These are phyloP conservation scores for Dichetophora obliterata DNA, from an alignment of 2,888 invertebrate species.

Conservation along the genomic window DNA sequence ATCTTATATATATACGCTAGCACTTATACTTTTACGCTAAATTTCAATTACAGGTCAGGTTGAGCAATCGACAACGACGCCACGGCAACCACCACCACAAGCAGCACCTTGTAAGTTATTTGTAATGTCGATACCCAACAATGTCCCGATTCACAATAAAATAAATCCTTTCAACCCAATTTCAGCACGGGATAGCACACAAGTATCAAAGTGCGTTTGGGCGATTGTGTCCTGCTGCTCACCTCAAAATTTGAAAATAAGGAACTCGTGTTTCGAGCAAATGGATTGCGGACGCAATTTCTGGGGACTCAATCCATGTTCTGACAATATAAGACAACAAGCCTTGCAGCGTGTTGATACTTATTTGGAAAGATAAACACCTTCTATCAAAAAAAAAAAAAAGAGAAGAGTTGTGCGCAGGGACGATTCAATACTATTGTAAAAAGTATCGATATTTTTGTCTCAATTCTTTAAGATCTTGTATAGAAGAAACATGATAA, in stretches of 20 bases:
- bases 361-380: not conserved
- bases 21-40: too few species aligned
- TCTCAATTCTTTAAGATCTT: too few species aligned
- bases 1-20: too few species aligned
- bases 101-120: not conserved
- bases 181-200: not conserved
- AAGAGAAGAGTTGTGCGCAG: too few species aligned
- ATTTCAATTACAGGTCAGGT: not conserved
- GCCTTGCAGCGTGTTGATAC: conserved; percentile 2
- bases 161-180: not conserved
- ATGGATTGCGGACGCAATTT: conserved; percentile 80
- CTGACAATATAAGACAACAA: conserved; percentile 70
- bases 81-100: not conserved
- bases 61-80: not conserved
- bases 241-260: conserved; percentile 68
- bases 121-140: not conserved
- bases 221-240: conserved; percentile 82
- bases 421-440: too few species aligned
- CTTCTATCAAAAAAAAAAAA: too few species aligned
- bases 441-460: too few species aligned
- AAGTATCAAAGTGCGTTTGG: conserved; percentile 77
- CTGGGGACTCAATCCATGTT: conserved; percentile 81
- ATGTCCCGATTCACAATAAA: not conserved
- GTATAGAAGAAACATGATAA: too few species aligned
- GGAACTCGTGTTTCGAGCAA: conserved; percentile 78